Base-by-base conservation (phyloP, 53 echinoderm and acorn worm species). In the Arbacia lixula region DNA sequence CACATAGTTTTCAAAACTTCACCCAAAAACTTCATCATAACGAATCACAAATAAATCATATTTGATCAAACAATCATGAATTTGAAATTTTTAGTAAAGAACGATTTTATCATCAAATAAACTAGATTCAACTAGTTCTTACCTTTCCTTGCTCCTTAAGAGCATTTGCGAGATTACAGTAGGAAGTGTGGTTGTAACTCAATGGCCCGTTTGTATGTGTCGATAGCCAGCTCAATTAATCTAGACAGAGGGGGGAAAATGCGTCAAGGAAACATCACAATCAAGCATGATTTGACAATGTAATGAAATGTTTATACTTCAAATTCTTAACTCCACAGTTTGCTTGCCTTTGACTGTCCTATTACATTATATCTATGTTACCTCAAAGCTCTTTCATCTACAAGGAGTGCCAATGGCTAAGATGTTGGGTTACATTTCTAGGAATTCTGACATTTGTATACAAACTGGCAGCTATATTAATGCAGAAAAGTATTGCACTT, bases 101-200 rank as follows among this genome's bases (percentile, higher is more conserved):
- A n/a, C n/a, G n/a, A n/a, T n/a, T n/a, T n/a, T n/a, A n/a, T n/a
- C n/a, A n/a, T n/a, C n/a, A 24, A 38, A 66, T 9, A 3, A 38
- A 24, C 38, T 21, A 8, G 17, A 25, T n/a, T 2, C 19, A 76
- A n/a, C n/a, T n/a, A n/a, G n/a, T n/a, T n/a, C 85, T 78, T 31
- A 95, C 95, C 75, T 93, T 95, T 39, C 97, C 88, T 72, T 97
- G 93, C 68, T 97, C 97, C 64, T 97, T 97, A 68, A 97, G 97
- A 41, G 97, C 97, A 77, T 97, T 97, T 33, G 97, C 97, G 20
- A 97, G 88, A 84, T 97, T 97, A 75, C 97, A 97, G 76, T 97
- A 97, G 97, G 81, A 97, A 97, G 84, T 97, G 97, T 64, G 97
- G 97, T 64, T 97, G 97, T 16, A 97, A 85, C 68, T 97, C 97